Evolutionary conservation across 2,113 vertebrate species (phyloP).

Genomic region (Morone saxatilis): DNA sequence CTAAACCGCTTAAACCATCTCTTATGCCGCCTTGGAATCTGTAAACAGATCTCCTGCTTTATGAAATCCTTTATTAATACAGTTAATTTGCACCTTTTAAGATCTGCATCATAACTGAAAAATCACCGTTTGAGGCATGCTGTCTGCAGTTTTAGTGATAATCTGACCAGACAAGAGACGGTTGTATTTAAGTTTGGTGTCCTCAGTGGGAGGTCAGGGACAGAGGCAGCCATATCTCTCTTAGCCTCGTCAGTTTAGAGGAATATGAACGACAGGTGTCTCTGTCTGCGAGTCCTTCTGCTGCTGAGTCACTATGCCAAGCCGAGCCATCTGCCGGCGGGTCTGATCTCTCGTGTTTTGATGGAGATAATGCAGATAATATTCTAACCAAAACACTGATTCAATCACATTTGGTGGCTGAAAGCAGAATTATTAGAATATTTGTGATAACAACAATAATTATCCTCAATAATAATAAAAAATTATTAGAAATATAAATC

Average conservation of each 20-base stretch:
- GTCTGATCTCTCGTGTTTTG: constrained; percentile 6
- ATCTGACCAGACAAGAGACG: neutral
- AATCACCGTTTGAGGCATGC: neutral
- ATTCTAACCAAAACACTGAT: constrained; percentile 25
- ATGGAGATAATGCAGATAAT: constrained; percentile 23
- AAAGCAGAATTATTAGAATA: no score
- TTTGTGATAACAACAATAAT: neutral
- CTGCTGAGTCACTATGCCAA: constrained; percentile 47
- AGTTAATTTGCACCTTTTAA: neutral
- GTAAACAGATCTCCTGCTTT: neutral
- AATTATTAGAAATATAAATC: neutral
- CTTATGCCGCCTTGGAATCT: neutral
- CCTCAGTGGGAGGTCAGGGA: constrained; percentile 15
- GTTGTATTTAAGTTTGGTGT: neutral
- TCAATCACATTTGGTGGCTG: neutral
- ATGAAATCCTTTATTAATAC: neutral
- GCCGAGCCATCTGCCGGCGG: constrained; percentile 49
- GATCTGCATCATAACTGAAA: neutral
- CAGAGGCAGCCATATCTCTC: constrained; percentile 5
- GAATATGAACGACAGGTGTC: constrained; percentile 48
- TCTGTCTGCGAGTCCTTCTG: constrained; percentile 26
- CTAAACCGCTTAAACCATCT: neutral
- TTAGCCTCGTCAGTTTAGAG: constrained; percentile 29
- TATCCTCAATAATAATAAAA: neutral
- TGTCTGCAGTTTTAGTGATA: neutral